Evolutionary conservation across 2,113 vertebrate genomes (phyloP).

Genomic region (Ailurus styani): DNA sequence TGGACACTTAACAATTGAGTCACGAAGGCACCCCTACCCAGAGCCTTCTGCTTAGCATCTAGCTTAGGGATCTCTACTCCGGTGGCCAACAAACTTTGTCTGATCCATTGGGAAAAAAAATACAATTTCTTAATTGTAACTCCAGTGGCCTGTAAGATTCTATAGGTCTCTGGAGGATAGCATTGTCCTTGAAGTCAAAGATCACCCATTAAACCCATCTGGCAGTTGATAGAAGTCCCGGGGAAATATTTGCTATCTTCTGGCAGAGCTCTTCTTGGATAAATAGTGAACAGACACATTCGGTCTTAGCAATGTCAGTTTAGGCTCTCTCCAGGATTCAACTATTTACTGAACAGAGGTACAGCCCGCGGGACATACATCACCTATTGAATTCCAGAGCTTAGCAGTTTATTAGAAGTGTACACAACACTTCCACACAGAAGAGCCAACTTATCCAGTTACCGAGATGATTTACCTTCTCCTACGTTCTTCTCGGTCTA

Average conservation of each 20-base stretch:
- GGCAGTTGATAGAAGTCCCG: background rate
- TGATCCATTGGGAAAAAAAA: background rate
- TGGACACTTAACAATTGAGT: too few species aligned
- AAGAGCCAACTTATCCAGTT: background rate
- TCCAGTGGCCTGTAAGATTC: background rate
- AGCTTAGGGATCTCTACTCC: background rate
- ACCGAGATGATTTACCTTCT: background rate
- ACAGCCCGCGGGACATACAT: background rate
- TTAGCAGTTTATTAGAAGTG: slow-evolving; percentile 23
- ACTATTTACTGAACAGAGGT: slow-evolving; percentile 43
- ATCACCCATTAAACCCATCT: background rate
- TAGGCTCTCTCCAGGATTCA: slow-evolving; percentile 23
- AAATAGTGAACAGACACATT: slow-evolving; percentile 49
- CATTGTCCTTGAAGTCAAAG: slow-evolving; percentile 35
- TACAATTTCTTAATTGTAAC: background rate
- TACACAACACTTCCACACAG: background rate
- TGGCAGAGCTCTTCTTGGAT: background rate
- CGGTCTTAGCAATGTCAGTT: background rate
- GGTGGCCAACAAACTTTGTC: background rate
- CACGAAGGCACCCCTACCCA: too few species aligned
- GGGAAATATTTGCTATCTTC: slow-evolving; percentile 55
- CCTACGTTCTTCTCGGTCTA: background rate
- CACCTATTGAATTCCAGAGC: slow-evolving; percentile 40
- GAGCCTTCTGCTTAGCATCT: background rate
- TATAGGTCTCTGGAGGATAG: background rate